Evolutionary conservation across 2,888 invertebrate genomes (phyloP), one percentile per base, ranked within the genome.

Genomic region (Seladonia tumulorum): DNA sequence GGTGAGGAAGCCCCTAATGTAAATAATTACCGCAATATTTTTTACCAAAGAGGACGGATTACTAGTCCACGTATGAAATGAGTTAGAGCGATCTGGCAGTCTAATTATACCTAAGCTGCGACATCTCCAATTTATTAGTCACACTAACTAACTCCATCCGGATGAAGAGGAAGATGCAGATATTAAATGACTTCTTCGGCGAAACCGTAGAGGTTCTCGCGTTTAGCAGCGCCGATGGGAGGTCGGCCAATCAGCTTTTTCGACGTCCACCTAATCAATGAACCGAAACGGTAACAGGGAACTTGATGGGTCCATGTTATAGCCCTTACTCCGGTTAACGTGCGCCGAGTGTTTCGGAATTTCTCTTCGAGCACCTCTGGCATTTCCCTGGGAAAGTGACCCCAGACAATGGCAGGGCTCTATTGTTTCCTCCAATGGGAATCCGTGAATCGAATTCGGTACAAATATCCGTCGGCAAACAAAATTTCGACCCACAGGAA

Each of bases 191-290:
- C 82, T 47, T 25, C 39, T 57, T 57, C 16, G 16, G 7, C 29
- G 53, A 68, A 68, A 74, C 22, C 22, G 57, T 35, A 29, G 39
- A 57, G 57, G 25, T 29, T 16, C 8, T 7, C 22, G 47, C 10
- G 47, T 75, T 82, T 60, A 47, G 29, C 25, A 14, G 25, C 12
- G 35, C 16, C 7, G 47, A 70, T n/a, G 57, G 42, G 22, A 60
- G n/a, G 16, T 25, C 47, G n/a, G n/a, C 74, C 82, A 81, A 82
- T 82, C 70, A 35, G 39, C 70, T 72, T 25, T 81, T 81, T 81
- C 82, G 47, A 42, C 22, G n/a, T 57, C 39, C 68, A 45, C 29
- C 47, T 81, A 75, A 82, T 82, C 82, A 82, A 81, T 60, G 70
- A 75, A 68, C 47, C 45, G 60, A 47, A 75, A 82, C 68, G 68